Conservation (phyloP, 2,113 vertebrate genomes). For the Syngnathus floridae region DNA sequence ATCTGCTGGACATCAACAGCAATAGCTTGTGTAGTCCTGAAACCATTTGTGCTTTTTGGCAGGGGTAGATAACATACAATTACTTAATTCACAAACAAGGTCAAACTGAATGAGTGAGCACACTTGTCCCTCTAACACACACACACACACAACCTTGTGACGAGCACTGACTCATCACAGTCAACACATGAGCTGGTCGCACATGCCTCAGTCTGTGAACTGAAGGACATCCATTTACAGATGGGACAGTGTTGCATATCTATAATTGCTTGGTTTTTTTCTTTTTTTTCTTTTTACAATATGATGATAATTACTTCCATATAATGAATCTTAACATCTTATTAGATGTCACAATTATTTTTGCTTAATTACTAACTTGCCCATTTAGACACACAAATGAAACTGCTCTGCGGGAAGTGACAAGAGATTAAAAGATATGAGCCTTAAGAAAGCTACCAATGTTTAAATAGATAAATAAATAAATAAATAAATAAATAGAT, state of each 20-base stretch:
- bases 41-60: not conserved
- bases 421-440: slow-evolving; percentile 5
- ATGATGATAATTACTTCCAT: slow-evolving; percentile 13
- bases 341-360: not conserved
- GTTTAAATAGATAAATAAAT: not conserved
- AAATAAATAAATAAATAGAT: not conserved
- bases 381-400: slow-evolving; percentile 1
- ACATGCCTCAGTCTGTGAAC: slow-evolving; percentile 39
- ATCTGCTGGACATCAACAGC: slow-evolving; percentile 48
- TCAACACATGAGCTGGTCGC: slow-evolving; percentile 52
- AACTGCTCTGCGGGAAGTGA: not conserved
- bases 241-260: slow-evolving; percentile 16
- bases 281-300: not conserved
- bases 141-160: slow-evolving; percentile 23
- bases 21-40: not conserved
- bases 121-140: not conserved
- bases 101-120: not conserved
- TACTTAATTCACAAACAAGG: slow-evolving; percentile 19
- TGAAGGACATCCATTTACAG: slow-evolving; percentile 37
- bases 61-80: not conserved
- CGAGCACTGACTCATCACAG: slow-evolving; percentile 60
- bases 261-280: slow-evolving; percentile 13
- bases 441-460: not conserved
- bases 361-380: not conserved
- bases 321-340: slow-evolving; percentile 10